Evolutionary conservation across 2,113 vertebrate genomes (phyloP).

Genomic region (Sphaerodactylus townsendi): DNA sequence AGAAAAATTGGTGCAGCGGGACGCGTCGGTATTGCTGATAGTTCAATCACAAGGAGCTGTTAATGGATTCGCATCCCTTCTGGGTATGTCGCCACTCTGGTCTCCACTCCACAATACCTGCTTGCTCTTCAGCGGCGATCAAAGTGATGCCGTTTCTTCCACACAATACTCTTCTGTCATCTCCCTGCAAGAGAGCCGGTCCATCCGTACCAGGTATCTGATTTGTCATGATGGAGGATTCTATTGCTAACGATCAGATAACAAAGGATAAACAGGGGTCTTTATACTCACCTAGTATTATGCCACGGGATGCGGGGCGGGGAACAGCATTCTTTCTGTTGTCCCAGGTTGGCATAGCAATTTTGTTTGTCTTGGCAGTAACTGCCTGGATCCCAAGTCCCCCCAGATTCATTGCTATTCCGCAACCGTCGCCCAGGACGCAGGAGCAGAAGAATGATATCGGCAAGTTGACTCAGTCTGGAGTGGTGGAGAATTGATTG

Average conservation of each 20-base stretch:
- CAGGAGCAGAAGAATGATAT: background rate
- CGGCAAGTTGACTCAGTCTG: background rate
- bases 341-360: background rate
- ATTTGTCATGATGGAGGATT: background rate
- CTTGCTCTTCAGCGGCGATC: background rate
- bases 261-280: background rate
- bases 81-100: background rate
- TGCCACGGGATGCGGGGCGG: background rate
- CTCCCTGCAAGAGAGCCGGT: background rate
- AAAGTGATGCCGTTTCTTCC: background rate
- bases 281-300: background rate
- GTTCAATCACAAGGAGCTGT: background rate
- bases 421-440: background rate
- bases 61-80: background rate
- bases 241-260: background rate
- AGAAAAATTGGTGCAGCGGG: too few species aligned
- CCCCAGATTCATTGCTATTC: background rate
- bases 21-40: too few species aligned
- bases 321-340: background rate
- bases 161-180: background rate
- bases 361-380: background rate
- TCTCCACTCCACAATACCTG: background rate
- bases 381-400: background rate
- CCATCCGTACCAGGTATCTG: background rate
- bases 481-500: conserved; percentile 7